Conservation (phyloP, 2,797 vertebrate genomes). For the Takifugu rubripes region DNA sequence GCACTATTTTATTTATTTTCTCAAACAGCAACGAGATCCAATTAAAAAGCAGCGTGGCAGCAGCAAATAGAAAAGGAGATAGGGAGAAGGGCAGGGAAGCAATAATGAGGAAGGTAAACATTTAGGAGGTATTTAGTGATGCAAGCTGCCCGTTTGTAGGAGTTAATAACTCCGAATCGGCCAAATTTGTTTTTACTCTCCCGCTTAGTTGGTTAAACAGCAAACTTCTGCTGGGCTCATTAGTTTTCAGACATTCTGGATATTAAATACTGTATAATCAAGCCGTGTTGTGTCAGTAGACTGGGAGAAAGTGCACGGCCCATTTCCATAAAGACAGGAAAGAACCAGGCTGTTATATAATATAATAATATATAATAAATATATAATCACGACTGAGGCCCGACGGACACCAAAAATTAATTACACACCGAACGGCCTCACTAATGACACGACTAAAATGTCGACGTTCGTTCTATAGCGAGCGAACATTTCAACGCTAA, state of each 20-base stretch:
- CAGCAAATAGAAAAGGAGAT: slow-evolving; percentile 23
- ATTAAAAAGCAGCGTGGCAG: slow-evolving; percentile 54
- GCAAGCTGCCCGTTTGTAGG: slow-evolving; percentile 42
- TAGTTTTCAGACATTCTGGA: slow-evolving; percentile 46
- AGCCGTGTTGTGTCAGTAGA: slow-evolving; percentile 33
- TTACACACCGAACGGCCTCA: slow-evolving; percentile 5
- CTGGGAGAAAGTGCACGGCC: slow-evolving; percentile 14
- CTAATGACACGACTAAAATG: slow-evolving; percentile 16
- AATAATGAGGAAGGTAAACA: slow-evolving; percentile 34
- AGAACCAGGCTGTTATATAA: slow-evolving; percentile 3
- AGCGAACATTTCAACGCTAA: background rate
- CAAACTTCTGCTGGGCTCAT: slow-evolving; percentile 51
- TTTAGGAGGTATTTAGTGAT: slow-evolving; percentile 48
- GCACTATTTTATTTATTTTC: slow-evolving; percentile 61
- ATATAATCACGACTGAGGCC: background rate
- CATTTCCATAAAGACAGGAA: slow-evolving; percentile 35
- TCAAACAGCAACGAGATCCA: slow-evolving; percentile 47
- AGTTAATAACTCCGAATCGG: slow-evolving; percentile 63
- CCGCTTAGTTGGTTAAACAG: slow-evolving; percentile 59
- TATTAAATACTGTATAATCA: slow-evolving; percentile 40
- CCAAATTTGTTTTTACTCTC: slow-evolving; percentile 53
- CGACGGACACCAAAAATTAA: slow-evolving; percentile 6
- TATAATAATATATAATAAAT: background rate
- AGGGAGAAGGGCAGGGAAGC: slow-evolving; percentile 7
- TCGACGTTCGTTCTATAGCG: background rate